Percentiles rank a stretch among this genome's conserved stretches.
Evolutionary conservation across 2,888 invertebrate species (phyloP).

Genomic region (Sicus ferrugineus): DNA sequence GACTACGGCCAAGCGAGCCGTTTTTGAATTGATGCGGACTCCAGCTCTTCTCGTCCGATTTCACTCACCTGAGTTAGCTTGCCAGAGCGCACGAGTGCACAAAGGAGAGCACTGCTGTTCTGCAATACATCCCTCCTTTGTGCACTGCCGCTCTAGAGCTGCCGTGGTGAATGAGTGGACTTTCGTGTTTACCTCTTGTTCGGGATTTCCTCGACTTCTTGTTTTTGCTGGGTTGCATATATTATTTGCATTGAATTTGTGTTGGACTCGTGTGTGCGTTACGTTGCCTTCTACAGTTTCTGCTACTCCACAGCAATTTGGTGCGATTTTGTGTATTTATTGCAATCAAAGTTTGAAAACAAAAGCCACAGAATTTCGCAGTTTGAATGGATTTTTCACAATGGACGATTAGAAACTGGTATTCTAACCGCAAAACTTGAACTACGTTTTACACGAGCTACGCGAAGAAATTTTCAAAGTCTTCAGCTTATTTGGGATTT

Average conservation of each 20-base stretch:
- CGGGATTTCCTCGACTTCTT: constrained; percentile 9
- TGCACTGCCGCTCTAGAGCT: neutral
- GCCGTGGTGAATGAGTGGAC: neutral
- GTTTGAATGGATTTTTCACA: no score
- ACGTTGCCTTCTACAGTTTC: neutral
- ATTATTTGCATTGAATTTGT: neutral
- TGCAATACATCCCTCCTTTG: neutral
- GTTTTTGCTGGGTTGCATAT: constrained; percentile 9
- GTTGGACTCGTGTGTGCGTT: neutral
- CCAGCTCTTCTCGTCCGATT: neutral
- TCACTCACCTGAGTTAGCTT: constrained; percentile 15
- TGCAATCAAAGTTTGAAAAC: no score
- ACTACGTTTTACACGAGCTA: no score
- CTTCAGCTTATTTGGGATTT: no score
- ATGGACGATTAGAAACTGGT: no score
- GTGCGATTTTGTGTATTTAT: no score
- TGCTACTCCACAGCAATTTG: neutral
- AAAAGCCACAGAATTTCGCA: no score
- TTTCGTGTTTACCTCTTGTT: constrained; percentile 8
- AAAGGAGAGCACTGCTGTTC: neutral
- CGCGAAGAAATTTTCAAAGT: no score
- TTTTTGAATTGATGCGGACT: neutral
- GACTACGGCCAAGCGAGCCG: neutral
- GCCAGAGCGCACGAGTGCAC: neutral
- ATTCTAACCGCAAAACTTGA: no score